Conservation (phyloP, 2,797 vertebrate genomes). For the Sternarchorhynchus goeldii region DNA sequence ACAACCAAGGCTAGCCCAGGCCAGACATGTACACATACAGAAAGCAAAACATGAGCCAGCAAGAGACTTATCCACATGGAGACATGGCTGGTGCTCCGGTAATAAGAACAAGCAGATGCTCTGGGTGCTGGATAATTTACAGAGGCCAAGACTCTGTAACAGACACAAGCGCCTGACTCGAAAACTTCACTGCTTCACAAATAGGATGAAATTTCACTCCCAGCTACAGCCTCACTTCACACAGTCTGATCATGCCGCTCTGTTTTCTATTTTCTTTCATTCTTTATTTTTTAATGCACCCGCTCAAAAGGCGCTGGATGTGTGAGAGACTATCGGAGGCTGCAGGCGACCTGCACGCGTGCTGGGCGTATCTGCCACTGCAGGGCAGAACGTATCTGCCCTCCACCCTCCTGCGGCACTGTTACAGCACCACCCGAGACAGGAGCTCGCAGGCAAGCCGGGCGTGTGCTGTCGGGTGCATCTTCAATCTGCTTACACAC, state of each 20-base stretch:
- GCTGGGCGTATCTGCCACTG: no score
- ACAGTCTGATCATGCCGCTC: not conserved
- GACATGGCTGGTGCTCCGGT: not conserved
- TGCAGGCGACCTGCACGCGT: no score
- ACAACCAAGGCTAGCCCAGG: slow-evolving; percentile 4
- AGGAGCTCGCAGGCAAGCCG: not conserved
- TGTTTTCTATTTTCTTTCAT: not conserved
- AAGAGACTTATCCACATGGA: not conserved
- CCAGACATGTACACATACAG: slow-evolving; percentile 5
- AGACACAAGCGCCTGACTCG: not conserved
- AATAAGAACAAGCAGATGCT: not conserved
- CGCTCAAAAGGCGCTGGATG: no score
- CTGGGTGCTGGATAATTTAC: not conserved
- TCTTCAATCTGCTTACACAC: not conserved
- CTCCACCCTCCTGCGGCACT: no score
- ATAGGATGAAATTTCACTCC: not conserved
- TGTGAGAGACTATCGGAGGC: no score
- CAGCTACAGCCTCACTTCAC: not conserved
- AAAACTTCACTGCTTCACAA: not conserved
- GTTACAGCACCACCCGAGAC: not conserved
- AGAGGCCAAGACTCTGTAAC: not conserved
- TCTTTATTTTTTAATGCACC: not conserved
- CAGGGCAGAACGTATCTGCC: no score
- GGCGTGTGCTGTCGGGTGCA: not conserved
- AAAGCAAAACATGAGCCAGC: not conserved